These are phyloP conservation scores for Himalopsyche phryganea DNA, from an alignment of 1,140 invertebrate species.

Conservation along the genomic window DNA sequence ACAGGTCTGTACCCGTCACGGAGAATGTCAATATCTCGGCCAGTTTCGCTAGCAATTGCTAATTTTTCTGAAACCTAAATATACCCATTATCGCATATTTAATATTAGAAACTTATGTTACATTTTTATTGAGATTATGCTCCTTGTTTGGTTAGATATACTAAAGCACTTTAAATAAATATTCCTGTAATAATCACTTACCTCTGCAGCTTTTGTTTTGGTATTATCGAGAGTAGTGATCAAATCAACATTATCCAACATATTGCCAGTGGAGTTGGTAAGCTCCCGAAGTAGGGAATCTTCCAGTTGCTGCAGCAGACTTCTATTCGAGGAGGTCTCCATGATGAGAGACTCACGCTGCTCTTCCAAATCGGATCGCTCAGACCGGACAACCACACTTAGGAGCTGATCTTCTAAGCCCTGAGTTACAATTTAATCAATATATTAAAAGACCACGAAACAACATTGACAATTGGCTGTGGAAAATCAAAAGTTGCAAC, in stretches of 20 bases:
- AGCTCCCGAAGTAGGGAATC: conserved; percentile 78
- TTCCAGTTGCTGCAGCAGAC: conserved; percentile 74
- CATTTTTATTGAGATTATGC: too few species aligned
- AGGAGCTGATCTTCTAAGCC: conserved; percentile 86
- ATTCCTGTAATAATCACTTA: conserved; percentile 42
- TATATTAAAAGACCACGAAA: too few species aligned
- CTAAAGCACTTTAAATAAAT: too few species aligned
- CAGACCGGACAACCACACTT: conserved; percentile 79
- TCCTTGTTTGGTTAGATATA: too few species aligned
- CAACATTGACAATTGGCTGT: too few species aligned
- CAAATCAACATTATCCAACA: conserved; percentile 85
- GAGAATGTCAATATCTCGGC: conserved; percentile 73
- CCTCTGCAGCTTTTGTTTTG: conserved; percentile 77
- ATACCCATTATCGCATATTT: background rate
- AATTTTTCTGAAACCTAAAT: conserved; percentile 69
- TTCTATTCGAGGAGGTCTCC: conserved; percentile 84
- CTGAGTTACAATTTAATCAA: conserved; percentile 43
- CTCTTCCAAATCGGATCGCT: conserved; percentile 81
- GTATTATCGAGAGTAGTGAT: conserved; percentile 84
- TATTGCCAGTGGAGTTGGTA: conserved; percentile 80
- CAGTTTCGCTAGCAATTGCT: conserved; percentile 66
- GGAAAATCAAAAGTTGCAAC: too few species aligned
- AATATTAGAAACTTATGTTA: background rate
- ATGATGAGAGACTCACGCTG: conserved; percentile 76
- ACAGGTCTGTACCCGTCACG: conserved; percentile 78